Evolutionary conservation across 2,888 invertebrate species (phyloP).

Genomic region (Hemaris fuciformis): DNA sequence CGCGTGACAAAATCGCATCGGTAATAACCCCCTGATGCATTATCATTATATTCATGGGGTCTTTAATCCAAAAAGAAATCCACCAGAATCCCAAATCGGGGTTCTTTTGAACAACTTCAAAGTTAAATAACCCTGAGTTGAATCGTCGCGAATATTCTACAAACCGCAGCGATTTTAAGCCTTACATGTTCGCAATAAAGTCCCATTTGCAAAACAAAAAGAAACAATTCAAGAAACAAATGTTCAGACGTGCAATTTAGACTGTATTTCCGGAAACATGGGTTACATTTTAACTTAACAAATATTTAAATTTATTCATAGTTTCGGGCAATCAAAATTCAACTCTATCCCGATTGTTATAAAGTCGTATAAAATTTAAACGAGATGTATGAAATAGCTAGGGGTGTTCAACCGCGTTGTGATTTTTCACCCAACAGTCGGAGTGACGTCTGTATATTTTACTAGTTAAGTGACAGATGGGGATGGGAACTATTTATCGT

Average conservation of each 20-base stretch:
- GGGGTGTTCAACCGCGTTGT: slow-evolving; percentile 64
- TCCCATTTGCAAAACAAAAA: slow-evolving; percentile 32
- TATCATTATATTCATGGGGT: slow-evolving; percentile 80
- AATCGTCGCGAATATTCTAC: slow-evolving; percentile 36
- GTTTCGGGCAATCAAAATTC: slow-evolving; percentile 44
- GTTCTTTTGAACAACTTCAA: slow-evolving; percentile 80
- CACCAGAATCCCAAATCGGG: slow-evolving; percentile 76
- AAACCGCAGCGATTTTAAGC: slow-evolving; percentile 37
- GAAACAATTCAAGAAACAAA: slow-evolving; percentile 66
- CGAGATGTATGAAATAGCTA: slow-evolving; percentile 33
- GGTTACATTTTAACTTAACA: slow-evolving; percentile 81
- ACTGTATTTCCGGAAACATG: slow-evolving; percentile 81
- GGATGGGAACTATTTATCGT: slow-evolving; percentile 79
- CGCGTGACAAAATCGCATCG: slow-evolving; percentile 62
- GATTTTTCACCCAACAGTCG: slow-evolving; percentile 75
- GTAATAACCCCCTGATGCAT: slow-evolving; percentile 66
- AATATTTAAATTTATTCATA: slow-evolving; percentile 79
- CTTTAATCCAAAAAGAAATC: slow-evolving; percentile 81
- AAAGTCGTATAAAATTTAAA: slow-evolving; percentile 26
- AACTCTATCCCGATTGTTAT: slow-evolving; percentile 40
- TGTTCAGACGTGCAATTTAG: slow-evolving; percentile 76
- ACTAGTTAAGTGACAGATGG: slow-evolving; percentile 80
- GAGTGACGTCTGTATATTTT: slow-evolving; percentile 80
- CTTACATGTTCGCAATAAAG: slow-evolving; percentile 44
- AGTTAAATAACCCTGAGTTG: slow-evolving; percentile 73